Evolutionary conservation across 2,888 invertebrate species (phyloP), one percentile per base, ranked within the genome.

Genomic region (Congeria kusceri): DNA sequence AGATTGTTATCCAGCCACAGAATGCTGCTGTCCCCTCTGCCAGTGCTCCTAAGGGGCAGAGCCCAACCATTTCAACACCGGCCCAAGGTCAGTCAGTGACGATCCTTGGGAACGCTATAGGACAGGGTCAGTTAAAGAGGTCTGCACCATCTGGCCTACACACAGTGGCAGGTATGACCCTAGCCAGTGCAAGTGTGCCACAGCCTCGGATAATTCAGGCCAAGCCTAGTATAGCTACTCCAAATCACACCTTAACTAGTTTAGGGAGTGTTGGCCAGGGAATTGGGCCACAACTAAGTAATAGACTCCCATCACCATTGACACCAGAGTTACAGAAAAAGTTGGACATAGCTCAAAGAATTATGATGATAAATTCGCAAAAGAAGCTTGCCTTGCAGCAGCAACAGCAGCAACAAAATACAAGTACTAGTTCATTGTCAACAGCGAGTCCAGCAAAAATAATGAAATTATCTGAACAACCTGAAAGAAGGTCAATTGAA

Each of bases 1-100:
- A 78, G 53, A 80, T 83, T 46, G 83, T 83, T 20, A 80, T 83
- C 20, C 83, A 83, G 64, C 83, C 80, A 1, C 83, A 77, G 11
- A 68, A 68, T 3, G 46, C 64, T n/a, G 23, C 63, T 53, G 23
- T 23, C 9, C 9, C 27, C 11, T 15, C 32, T 23, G 57, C 57
- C 25, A 53, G 49, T 29, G 28, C 63, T 28, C 11, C 62, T 56
- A 62, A 13, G 18, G 32, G 20, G 27, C 11, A n/a, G 11, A 61
- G 27, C 3, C 53, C 59, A 23, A 28, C 18, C 49, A 53, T 49
- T 47, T 20, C 69, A 20, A 44, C 49, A 2, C 20, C 63, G 28
- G 70, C 53, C 53, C 53, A 53, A 25, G 32, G 23, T 11, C 65
- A 53, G 32, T 53, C 65, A 11, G 20, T 13, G 20, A 39, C 53